A percentile compares a stretch with the other conserved stretches of the same genome.
These are phyloP conservation scores for mouse (Mus musculus) DNA, from an alignment of 2,113 vertebrate species.

Conservation along the genomic window DNA sequence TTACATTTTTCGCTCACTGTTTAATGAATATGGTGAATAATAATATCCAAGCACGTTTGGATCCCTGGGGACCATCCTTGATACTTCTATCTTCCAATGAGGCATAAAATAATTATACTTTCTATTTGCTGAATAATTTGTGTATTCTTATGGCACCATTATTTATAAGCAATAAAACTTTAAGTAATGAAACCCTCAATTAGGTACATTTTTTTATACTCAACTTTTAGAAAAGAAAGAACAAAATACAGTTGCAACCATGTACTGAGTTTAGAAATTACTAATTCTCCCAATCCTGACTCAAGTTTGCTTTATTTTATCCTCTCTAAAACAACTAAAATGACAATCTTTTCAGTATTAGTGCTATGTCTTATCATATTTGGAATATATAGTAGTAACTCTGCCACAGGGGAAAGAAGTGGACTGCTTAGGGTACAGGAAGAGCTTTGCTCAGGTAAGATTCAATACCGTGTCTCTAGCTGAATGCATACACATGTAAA, in stretches of 20 bases:
- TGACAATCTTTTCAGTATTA: background rate
- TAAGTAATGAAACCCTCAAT: conserved; percentile 60
- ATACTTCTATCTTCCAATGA: conserved; percentile 65
- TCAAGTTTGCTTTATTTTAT: background rate
- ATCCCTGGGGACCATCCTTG: conserved; percentile 48
- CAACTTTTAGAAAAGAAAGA: background rate
- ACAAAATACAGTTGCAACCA: background rate
- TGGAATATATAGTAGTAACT: background rate
- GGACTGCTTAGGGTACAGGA: background rate
- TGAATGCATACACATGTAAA: background rate
- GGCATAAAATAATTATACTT: conserved; percentile 70
- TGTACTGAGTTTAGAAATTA: background rate
- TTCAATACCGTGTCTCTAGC: background rate
- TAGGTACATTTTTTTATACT: conserved; percentile 18
- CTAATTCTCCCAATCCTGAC: background rate
- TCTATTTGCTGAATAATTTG: conserved; percentile 62
- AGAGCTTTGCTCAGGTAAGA: background rate
- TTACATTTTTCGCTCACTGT: conserved; percentile 70
- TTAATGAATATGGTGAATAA: conserved; percentile 70
- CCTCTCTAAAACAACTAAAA: background rate
- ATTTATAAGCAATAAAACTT: conserved; percentile 66
- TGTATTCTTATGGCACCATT: conserved; percentile 60
- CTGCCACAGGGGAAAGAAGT: background rate
- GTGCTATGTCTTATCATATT: background rate
- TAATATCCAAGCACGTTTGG: conserved; percentile 56